These are phyloP conservation scores for Lutjanus campechanus DNA, from an alignment of 2,797 vertebrate species.

Conservation along the genomic window DNA sequence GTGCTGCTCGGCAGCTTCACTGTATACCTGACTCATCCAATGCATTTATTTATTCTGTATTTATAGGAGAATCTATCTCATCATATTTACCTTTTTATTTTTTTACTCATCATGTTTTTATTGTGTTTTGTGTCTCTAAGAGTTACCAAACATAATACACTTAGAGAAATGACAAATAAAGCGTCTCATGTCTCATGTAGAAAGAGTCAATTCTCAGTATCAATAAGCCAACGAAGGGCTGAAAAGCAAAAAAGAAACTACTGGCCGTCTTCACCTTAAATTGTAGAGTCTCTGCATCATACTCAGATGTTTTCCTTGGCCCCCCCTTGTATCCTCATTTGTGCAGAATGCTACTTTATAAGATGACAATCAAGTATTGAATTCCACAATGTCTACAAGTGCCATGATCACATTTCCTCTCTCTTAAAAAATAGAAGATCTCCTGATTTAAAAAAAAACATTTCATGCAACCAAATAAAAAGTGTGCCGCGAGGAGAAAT, in stretches of 20 bases:
- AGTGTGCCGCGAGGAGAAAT: constrained; percentile 57
- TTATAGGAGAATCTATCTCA: no score
- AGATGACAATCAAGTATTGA: constrained; percentile 38
- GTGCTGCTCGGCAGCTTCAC: no score
- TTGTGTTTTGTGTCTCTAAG: no score
- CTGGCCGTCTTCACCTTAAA: constrained; percentile 11
- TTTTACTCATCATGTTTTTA: no score
- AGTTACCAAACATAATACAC: no score
- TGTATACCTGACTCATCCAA: no score
- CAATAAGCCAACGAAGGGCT: neutral
- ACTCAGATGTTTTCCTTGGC: constrained; percentile 24
- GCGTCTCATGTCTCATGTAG: neutral
- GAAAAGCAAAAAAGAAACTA: neutral
- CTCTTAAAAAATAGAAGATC: constrained; percentile 33
- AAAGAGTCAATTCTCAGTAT: neutral
- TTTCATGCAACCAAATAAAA: constrained; percentile 35
- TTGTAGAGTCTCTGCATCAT: neutral
- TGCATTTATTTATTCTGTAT: no score
- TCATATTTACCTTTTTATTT: no score
- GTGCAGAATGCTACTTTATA: constrained; percentile 13
- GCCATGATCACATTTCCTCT: constrained; percentile 48
- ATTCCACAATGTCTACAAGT: constrained; percentile 37
- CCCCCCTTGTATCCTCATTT: constrained; percentile 9
- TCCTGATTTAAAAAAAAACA: constrained; percentile 30
- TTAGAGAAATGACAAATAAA: no score